Percentiles rank a stretch among this genome's conserved stretches.
phyloP scores from a whole-genome alignment of 2,113 vertebrate genomes.

The Meleagris gallopavo region DNA sequence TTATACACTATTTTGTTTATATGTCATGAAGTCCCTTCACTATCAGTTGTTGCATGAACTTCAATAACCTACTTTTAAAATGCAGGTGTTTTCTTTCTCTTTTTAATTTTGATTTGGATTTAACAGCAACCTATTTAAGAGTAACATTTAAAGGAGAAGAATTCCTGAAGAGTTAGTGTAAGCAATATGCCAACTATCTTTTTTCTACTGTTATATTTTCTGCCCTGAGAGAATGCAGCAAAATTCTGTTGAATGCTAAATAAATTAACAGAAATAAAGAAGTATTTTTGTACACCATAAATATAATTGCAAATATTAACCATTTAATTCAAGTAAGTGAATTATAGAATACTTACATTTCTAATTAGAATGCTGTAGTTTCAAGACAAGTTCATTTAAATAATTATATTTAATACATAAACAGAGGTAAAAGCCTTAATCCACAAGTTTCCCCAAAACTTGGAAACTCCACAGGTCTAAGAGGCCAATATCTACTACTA shows the following conservation, averaged over 20 bases:
- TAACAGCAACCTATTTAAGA: constrained; percentile 20
- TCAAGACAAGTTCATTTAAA: background rate
- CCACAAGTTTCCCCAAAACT: background rate
- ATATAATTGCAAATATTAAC: background rate
- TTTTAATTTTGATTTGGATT: constrained; percentile 17
- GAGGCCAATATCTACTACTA: background rate
- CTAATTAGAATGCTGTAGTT: background rate
- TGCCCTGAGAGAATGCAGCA: constrained; percentile 48
- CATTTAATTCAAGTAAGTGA: background rate
- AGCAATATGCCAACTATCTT: constrained; percentile 67
- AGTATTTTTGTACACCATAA: background rate
- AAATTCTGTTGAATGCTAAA: background rate
- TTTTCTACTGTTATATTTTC: constrained; percentile 47
- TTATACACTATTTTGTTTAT: background rate
- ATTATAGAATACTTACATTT: background rate
- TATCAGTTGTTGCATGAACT: background rate
- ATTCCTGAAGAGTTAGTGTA: constrained; percentile 20
- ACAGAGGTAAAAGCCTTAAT: background rate
- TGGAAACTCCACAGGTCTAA: background rate
- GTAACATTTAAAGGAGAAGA: background rate
- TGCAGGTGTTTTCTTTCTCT: background rate
- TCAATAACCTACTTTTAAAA: constrained; percentile 10
- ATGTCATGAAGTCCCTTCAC: background rate
- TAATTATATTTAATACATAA: background rate
- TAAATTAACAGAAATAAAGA: background rate